Evolutionary conservation across 30 jellyfish, hydroid and myxozoan species (phyloP).

Genomic region (Clytia hemisphaerica): DNA sequence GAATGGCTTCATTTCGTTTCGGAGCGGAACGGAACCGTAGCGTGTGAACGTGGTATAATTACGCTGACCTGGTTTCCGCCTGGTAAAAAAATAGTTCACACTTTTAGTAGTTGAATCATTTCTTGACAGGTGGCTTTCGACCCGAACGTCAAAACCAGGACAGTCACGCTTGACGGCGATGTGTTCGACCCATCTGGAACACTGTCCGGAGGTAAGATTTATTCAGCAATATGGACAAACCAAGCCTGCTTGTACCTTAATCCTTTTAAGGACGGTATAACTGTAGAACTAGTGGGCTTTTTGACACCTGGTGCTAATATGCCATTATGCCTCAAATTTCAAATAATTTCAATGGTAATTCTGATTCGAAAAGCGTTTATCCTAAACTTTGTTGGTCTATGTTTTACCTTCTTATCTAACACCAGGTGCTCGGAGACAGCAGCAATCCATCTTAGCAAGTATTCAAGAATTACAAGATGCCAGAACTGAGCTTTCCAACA

Average conservation of each 20-base stretch:
- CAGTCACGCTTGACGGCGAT: slow-evolving; percentile 92
- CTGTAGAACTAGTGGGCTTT: too few relatives aligned
- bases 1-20: too few relatives aligned
- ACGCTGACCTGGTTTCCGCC: too few relatives aligned
- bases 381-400: background rate
- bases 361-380: too few relatives aligned
- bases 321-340: too few relatives aligned
- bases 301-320: too few relatives aligned
- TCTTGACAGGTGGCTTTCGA: slow-evolving; percentile 63
- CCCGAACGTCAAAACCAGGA: slow-evolving; percentile 41
- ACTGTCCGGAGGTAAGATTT: slow-evolving; percentile 69
- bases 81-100: too few relatives aligned
- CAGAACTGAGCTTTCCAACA: slow-evolving; percentile 10
- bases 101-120: too few relatives aligned
- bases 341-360: too few relatives aligned
- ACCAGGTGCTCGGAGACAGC: slow-evolving; percentile 61
- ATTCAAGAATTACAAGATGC: slow-evolving; percentile 67
- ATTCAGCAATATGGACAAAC: background rate
- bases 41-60: too few relatives aligned
- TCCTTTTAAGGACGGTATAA: too few relatives aligned
- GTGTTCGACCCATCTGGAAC: slow-evolving; percentile 92
- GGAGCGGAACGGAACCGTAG: too few relatives aligned
- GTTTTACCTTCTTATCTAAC: background rate
- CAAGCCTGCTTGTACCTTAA: background rate
- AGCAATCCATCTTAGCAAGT: slow-evolving; percentile 51